Evolutionary conservation across 1,140 invertebrate genomes (phyloP).

Genomic region (Myzus persicae): DNA sequence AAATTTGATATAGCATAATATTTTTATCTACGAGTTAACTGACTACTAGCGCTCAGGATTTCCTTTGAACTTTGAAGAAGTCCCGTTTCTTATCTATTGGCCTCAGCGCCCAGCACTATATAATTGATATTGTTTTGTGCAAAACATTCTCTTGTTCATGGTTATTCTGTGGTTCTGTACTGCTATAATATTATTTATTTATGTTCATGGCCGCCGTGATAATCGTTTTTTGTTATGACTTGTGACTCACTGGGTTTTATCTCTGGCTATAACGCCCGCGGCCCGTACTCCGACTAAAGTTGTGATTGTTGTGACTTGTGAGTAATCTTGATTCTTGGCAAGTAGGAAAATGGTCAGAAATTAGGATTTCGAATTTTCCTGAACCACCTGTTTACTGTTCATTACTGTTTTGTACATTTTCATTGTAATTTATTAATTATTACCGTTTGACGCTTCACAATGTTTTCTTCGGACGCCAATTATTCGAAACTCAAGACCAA

Average conservation of each 20-base stretch:
- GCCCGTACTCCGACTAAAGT: too few species aligned
- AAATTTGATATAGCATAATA: neutral
- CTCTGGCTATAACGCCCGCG: neutral
- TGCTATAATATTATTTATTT: too few species aligned
- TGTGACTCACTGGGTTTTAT: neutral
- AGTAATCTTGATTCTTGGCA: neutral
- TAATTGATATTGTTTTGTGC: too few species aligned
- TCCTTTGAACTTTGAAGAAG: neutral
- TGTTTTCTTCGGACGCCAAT: conserved; percentile 89
- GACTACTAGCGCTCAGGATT: neutral
- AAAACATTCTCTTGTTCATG: too few species aligned
- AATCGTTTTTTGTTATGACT: neutral
- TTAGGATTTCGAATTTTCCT: neutral
- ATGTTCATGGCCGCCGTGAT: neutral
- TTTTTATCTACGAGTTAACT: neutral
- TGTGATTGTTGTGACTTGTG: neutral
- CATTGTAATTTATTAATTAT: neutral
- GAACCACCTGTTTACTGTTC: neutral
- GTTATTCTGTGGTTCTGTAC: neutral
- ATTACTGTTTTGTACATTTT: neutral
- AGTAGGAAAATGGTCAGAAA: neutral
- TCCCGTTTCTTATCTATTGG: neutral
- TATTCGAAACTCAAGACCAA: conserved; percentile 98
- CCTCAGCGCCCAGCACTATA: too few species aligned
- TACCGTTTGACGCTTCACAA: conserved; percentile 64